phyloP scores from a whole-genome alignment of 2,888 invertebrate genomes.

The Megastigmus dorsalis region DNA sequence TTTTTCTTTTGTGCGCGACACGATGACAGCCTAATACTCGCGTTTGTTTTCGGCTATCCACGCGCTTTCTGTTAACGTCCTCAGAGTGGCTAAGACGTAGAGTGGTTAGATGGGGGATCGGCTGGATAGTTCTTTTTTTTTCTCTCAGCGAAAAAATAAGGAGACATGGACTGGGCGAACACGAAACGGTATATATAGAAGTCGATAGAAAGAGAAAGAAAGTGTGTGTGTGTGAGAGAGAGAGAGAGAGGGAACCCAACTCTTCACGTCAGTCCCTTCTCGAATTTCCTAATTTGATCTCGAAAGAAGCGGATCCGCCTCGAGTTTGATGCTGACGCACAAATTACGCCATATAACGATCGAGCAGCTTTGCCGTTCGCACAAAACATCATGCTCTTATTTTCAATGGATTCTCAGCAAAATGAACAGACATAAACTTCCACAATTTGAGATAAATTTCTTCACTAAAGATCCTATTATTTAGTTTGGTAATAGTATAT shows the following conservation, averaged over 20 bases:
- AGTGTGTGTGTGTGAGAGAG: too few species aligned
- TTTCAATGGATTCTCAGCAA: too few species aligned
- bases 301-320: constrained; percentile 25
- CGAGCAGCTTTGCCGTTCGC: too few species aligned
- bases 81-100: not conserved
- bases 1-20: too few species aligned
- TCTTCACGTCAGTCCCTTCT: constrained; percentile 30
- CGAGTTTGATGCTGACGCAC: constrained; percentile 31
- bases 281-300: constrained; percentile 45
- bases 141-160: not conserved
- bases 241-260: not conserved
- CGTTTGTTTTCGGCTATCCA: constrained; percentile 57
- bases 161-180: not conserved
- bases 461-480: too few species aligned
- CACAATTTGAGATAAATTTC: too few species aligned
- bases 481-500: too few species aligned
- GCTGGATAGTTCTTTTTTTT: not conserved
- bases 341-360: constrained; percentile 17
- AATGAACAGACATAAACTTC: too few species aligned
- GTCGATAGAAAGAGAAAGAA: too few species aligned
- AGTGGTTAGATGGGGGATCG: constrained; percentile 15
- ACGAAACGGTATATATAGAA: not conserved
- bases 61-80: not conserved
- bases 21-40: constrained; percentile 54
- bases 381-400: too few species aligned